Percentiles rank a stretch among this genome's conserved stretches.
Evolutionary conservation across 2,113 vertebrate species (phyloP).

Genomic region (Rhinoderma darwinii): DNA sequence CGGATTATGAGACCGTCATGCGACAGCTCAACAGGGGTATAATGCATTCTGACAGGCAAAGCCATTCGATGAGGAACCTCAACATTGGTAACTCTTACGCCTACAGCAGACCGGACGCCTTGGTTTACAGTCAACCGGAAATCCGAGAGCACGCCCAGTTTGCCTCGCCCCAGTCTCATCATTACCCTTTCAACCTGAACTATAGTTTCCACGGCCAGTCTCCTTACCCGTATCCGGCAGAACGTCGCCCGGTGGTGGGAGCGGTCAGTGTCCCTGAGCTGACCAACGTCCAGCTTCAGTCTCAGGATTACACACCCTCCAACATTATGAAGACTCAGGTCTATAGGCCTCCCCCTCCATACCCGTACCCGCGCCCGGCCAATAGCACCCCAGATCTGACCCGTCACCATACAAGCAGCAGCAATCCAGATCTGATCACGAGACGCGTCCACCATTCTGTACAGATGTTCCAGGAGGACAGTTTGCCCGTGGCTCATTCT

Average conservation of each 20-base stretch:
- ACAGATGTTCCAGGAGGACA: slow-evolving; percentile 98
- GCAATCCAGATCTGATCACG: slow-evolving; percentile 94
- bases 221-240: slow-evolving; percentile 85
- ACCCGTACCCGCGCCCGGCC: slow-evolving; percentile 89
- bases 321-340: slow-evolving; percentile 96
- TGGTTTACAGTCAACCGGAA: slow-evolving; percentile 97
- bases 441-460: slow-evolving; percentile 95
- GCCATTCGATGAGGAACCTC: slow-evolving; percentile 93
- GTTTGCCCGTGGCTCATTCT: slow-evolving; percentile 93
- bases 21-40: slow-evolving; percentile 84
- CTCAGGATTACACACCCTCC: slow-evolving; percentile 90
- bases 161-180: slow-evolving; percentile 71
- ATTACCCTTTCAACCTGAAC: slow-evolving; percentile 86
- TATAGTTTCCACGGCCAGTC: slow-evolving; percentile 93
- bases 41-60: slow-evolving; percentile 83
- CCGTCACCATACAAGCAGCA: slow-evolving; percentile 91
- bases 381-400: slow-evolving; percentile 98
- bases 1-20: slow-evolving; percentile 97
- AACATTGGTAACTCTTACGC: slow-evolving; percentile 91
- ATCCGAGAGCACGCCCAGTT: slow-evolving; percentile 86
- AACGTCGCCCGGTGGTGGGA: slow-evolving; percentile 88
- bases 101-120: slow-evolving; percentile 90
- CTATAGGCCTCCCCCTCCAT: slow-evolving; percentile 91
- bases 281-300: slow-evolving; percentile 93
- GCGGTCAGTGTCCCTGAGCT: slow-evolving; percentile 95